Conservation (phyloP, 1,140 invertebrate species). For the Heliconius eleuchia region DNA sequence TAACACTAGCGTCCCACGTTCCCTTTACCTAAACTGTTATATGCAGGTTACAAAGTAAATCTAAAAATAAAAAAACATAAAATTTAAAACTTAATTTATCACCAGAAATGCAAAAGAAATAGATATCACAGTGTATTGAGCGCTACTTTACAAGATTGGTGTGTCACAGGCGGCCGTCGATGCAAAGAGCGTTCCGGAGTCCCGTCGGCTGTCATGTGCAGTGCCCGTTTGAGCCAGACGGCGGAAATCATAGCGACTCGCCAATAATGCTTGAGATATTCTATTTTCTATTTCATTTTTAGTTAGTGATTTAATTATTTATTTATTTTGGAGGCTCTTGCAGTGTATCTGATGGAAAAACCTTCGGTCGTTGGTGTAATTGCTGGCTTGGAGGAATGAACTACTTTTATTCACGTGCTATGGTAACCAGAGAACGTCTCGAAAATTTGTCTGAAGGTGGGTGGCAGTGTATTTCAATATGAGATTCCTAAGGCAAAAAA, state of each 20-base stretch:
- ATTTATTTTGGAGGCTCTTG: not conserved
- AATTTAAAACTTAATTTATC: not conserved
- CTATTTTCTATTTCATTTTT: not conserved
- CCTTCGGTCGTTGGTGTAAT: no score
- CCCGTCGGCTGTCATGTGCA: conserved; percentile 4
- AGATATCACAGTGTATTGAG: not conserved
- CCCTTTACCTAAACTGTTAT: no score
- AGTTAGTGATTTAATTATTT: not conserved
- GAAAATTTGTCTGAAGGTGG: no score
- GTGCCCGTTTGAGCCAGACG: not conserved
- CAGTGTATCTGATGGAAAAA: not conserved
- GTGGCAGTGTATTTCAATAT: no score
- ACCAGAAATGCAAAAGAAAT: not conserved
- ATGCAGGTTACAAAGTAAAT: no score
- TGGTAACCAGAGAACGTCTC: no score
- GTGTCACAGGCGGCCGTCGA: not conserved
- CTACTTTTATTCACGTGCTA: no score
- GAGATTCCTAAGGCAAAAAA: no score
- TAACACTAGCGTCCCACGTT: no score
- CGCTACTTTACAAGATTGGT: conserved; percentile 10
- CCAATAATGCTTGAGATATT: not conserved
- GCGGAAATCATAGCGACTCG: conserved; percentile 9
- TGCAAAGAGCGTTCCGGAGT: conserved; percentile 1
- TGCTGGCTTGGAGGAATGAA: no score
- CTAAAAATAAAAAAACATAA: not conserved